phyloP scores from a whole-genome alignment of 64 coral and sea anemone genomes.

The Montipora cactus region DNA sequence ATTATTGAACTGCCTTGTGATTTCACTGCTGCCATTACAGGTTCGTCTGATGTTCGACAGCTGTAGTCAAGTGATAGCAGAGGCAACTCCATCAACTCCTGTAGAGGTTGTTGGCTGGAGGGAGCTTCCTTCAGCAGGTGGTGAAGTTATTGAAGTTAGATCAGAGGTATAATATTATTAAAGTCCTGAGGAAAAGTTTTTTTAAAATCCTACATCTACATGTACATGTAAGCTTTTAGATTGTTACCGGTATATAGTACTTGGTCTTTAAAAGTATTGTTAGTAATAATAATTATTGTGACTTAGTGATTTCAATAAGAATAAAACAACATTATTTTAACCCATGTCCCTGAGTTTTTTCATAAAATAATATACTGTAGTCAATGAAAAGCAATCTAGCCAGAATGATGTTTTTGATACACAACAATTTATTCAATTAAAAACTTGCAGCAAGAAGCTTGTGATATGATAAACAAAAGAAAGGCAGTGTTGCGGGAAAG shows the following conservation, averaged over 20 bases:
- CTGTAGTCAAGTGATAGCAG: slow-evolving; percentile 47
- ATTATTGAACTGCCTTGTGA: too few relatives aligned
- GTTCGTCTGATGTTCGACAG: slow-evolving; percentile 90
- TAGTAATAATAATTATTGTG: too few relatives aligned
- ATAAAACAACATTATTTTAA: too few relatives aligned
- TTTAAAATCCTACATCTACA: too few relatives aligned
- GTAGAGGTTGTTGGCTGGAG: slow-evolving; percentile 92
- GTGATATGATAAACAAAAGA: neutral
- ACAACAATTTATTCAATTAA: too few relatives aligned
- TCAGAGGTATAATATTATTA: slow-evolving; percentile 74
- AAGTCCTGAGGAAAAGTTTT: neutral
- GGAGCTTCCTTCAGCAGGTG: slow-evolving; percentile 87
- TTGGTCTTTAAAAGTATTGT: too few relatives aligned
- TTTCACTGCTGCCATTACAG: neutral
- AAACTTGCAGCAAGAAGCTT: neutral
- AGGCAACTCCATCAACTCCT: slow-evolving; percentile 80
- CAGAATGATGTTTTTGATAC: too few relatives aligned
- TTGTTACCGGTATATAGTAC: too few relatives aligned
- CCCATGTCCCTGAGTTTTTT: too few relatives aligned
- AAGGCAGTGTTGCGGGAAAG: neutral
- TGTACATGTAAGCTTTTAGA: too few relatives aligned
- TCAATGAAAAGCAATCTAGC: neutral
- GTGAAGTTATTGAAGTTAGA: slow-evolving; percentile 74
- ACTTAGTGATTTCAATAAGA: too few relatives aligned
- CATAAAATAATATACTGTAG: too few relatives aligned